Percentiles rank a stretch among this genome's conserved stretches.
Conservation (phyloP, 2,888 invertebrate genomes). For the Anaspis maculata region DNA sequence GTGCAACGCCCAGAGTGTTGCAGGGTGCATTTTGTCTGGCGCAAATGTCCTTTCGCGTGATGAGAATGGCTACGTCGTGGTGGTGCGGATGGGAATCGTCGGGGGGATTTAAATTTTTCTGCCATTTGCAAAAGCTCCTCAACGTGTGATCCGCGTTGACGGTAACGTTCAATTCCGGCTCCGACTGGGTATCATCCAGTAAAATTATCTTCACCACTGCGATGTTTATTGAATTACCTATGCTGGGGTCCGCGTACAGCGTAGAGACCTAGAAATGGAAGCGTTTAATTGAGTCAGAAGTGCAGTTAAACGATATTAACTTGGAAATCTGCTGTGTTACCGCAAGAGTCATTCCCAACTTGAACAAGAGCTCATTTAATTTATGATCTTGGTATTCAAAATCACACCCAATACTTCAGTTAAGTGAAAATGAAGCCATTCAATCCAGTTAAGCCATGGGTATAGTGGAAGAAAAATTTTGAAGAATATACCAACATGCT, state of each 20-base stretch:
- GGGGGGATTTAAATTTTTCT: conserved; percentile 62
- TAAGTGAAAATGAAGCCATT: too few species aligned
- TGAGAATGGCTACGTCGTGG: conserved; percentile 81
- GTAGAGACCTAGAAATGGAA: conserved; percentile 71
- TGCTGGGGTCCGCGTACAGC: conserved; percentile 78
- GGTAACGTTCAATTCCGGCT: conserved; percentile 61
- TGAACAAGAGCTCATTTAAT: too few species aligned
- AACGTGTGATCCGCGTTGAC: conserved; percentile 78
- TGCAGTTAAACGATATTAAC: too few species aligned
- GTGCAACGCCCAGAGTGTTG: conserved; percentile 79
- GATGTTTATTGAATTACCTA: conserved; percentile 84
- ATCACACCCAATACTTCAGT: too few species aligned
- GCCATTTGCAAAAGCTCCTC: conserved; percentile 80
- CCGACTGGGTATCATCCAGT: conserved; percentile 53
- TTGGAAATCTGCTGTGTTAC: too few species aligned
- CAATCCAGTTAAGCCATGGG: too few species aligned
- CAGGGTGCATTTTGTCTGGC: conserved; percentile 45
- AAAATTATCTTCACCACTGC: conserved; percentile 81
- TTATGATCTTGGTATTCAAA: too few species aligned
- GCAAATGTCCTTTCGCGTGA: conserved; percentile 73
- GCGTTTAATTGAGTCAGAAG: too few species aligned
- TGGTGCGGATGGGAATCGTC: conserved; percentile 78
- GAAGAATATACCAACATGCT: too few species aligned
- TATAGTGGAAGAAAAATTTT: too few species aligned
- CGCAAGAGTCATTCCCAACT: too few species aligned